phyloP scores from a whole-genome alignment of 2,797 vertebrate genomes.

The Scomberomorus guttatus region DNA sequence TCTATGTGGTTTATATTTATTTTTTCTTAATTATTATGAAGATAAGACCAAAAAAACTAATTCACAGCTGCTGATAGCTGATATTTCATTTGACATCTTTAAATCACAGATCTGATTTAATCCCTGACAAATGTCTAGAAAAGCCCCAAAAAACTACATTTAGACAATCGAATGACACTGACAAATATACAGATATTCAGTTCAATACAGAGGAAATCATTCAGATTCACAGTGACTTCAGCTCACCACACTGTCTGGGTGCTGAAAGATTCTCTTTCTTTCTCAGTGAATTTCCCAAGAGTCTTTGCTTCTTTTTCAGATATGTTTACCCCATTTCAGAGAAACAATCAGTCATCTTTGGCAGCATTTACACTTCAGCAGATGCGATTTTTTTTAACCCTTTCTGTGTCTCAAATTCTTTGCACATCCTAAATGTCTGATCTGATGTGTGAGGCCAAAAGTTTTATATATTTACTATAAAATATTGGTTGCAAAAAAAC shows the following conservation, averaged over 20 bases:
- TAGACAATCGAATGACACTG: background rate
- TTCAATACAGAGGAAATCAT: background rate
- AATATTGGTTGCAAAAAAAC: background rate
- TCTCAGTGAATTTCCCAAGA: background rate
- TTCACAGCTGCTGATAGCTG: background rate
- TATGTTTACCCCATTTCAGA: background rate
- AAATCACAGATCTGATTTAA: background rate
- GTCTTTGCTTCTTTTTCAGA: background rate
- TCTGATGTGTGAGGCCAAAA: too few relatives aligned
- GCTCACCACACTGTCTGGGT: background rate
- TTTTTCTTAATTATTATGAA: background rate
- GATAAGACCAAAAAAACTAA: background rate
- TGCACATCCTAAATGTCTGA: background rate
- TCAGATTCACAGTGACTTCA: background rate
- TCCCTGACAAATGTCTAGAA: background rate
- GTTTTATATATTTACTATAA: too few relatives aligned
- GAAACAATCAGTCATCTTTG: background rate
- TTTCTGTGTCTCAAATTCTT: background rate
- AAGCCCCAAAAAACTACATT: background rate
- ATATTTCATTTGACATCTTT: background rate
- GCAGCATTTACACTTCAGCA: background rate
- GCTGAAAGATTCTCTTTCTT: background rate
- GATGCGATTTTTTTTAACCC: background rate
- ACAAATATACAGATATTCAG: background rate
- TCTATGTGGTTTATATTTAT: background rate